Base-by-base conservation (phyloP, 2,797 vertebrate species). In the Amniataba percoides region DNA sequence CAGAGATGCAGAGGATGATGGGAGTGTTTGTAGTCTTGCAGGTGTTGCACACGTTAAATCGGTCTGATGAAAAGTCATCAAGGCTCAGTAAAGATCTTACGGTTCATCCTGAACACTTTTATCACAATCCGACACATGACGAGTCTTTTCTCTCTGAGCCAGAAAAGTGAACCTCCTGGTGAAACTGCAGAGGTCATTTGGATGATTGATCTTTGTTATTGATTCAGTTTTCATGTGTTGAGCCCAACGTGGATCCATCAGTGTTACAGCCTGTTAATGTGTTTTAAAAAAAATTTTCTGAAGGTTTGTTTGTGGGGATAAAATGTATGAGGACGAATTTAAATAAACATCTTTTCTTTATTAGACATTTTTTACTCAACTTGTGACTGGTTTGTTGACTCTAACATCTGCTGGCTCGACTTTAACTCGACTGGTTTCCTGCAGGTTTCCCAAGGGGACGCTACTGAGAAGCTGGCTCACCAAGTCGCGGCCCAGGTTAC, bases 381-480 rank as follows among this genome's bases (percentile, higher is more conserved):
- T 27, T 27, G 27, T 27, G 27, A 27, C 27, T 27, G 27, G 27
- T 27, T 27, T 23, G 18, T 58, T n/a, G 31, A 39, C 31, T 18
- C 7, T 19, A 11, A 11, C 5, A 9, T 5, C 2, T 0, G 1
- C 18, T 9, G 1, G 7, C 1, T 19, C 11, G 65, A 16, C 52
- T 43, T 21, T 49, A 49, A 49, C 48, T 14, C 14, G 18, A 49
- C 18, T 36, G 62, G 12, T 71, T 75, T 77, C 69, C 80, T 39
- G 9, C 88, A 96, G 95, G 96, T 96, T 96, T 95, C 95, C 95
- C 91, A 96, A 96, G 87, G 96, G 96, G 94, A 95, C 95, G 91
- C 95, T 96, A 92, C 95, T 96, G 91, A 95, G 96, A 95, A 96
- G 96, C 94, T 96, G 96, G 96, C 96, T 96, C 91, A 96, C 95